These are phyloP conservation scores for Ctenomys sociabilis DNA, from an alignment of 2,113 vertebrate species.

Conservation along the genomic window DNA sequence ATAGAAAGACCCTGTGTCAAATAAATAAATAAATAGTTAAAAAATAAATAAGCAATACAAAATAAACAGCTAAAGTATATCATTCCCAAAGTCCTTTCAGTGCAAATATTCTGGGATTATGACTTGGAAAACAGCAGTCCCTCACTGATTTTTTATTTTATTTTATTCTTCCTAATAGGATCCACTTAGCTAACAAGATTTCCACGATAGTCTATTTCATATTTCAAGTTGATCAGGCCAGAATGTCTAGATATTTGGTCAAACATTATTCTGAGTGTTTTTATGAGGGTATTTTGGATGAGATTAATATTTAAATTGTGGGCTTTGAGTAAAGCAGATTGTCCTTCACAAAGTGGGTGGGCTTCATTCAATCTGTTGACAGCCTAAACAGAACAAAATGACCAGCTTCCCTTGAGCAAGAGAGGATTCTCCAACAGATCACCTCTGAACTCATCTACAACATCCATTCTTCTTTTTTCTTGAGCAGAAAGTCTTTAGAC, in stretches of 20 bases:
- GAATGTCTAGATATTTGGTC: not conserved
- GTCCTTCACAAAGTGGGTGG: not conserved
- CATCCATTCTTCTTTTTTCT: not conserved
- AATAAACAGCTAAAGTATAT: not conserved
- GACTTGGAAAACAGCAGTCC: not conserved
- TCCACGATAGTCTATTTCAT: not conserved
- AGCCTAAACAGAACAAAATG: not conserved
- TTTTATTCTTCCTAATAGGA: not conserved
- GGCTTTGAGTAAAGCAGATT: not conserved
- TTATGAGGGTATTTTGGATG: not conserved
- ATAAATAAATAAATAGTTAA: too few species aligned
- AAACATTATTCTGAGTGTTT: constrained; percentile 6
- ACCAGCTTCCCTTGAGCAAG: not conserved
- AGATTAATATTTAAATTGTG: not conserved
- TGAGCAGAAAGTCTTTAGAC: not conserved
- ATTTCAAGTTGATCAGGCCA: not conserved
- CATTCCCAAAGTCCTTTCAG: not conserved
- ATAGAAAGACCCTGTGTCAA: too few species aligned
- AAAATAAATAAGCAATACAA: not conserved
- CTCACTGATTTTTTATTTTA: not conserved
- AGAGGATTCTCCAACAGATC: not conserved
- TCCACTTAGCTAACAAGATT: not conserved
- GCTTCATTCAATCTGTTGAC: not conserved
- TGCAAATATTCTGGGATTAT: not conserved
- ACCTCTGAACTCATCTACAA: not conserved